Evolutionary conservation across 2,113 vertebrate species (phyloP).

Genomic region (Kryptolebias marmoratus): DNA sequence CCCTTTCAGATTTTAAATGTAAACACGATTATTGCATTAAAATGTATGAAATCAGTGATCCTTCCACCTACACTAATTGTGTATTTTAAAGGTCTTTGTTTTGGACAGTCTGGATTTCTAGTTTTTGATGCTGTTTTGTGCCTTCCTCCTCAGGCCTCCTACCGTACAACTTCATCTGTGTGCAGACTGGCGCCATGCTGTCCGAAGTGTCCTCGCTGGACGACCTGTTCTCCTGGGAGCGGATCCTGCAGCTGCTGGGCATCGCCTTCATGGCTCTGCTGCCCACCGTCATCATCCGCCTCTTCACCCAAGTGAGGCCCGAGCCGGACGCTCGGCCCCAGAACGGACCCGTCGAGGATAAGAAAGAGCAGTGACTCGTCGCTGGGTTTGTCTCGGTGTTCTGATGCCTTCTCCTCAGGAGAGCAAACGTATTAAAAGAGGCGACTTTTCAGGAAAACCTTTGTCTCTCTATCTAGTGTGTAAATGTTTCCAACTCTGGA

Average conservation of each 20-base stretch:
- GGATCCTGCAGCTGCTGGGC: constrained; percentile 86
- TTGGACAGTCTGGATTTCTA: too few relatives aligned
- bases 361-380: constrained; percentile 82
- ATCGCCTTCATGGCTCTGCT: constrained; percentile 90
- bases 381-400: background rate
- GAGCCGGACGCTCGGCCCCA: constrained; percentile 68
- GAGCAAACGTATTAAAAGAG: constrained; percentile 14
- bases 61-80: too few relatives aligned
- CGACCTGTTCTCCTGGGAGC: constrained; percentile 91
- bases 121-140: background rate
- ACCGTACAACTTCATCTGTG: constrained; percentile 98
- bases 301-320: constrained; percentile 81
- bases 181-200: constrained; percentile 94
- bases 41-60: background rate
- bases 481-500: constrained; percentile 6
- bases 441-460: constrained; percentile 7
- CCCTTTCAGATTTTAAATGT: background rate
- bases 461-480: background rate
- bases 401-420: background rate
- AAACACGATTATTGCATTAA: background rate
- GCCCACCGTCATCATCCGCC: constrained; percentile 89
- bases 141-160: constrained; percentile 83
- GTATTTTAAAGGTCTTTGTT: too few relatives aligned
- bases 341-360: constrained; percentile 61
- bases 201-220: constrained; percentile 93